Evolutionary conservation across 2,113 vertebrate genomes (phyloP).

Genomic region (Hemichromis elongatus): DNA sequence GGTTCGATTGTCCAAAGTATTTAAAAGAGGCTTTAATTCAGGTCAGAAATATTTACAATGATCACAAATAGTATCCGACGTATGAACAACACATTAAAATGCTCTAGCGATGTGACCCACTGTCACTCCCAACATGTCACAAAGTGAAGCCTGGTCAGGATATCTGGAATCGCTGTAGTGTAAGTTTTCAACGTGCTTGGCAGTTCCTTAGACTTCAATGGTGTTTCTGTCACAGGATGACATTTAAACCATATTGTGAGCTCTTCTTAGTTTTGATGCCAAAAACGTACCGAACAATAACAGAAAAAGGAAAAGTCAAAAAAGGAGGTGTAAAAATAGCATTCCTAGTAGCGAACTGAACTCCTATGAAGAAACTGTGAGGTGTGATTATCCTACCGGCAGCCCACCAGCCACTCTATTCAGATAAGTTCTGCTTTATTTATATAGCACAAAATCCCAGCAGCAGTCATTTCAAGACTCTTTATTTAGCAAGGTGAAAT

Average conservation of each 20-base stretch:
- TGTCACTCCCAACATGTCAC: not conserved
- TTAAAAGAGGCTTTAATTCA: not conserved
- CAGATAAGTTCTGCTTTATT: not conserved
- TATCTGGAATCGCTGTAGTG: not conserved
- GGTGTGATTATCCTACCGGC: not conserved
- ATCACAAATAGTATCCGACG: not conserved
- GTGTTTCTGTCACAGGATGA: not conserved
- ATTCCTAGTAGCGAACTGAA: not conserved
- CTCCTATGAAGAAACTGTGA: not conserved
- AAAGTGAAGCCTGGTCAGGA: not conserved
- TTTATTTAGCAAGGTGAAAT: not conserved
- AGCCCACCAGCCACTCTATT: not conserved
- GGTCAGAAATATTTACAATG: not conserved
- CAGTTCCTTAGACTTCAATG: not conserved
- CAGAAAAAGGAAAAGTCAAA: not conserved
- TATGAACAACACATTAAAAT: not conserved
- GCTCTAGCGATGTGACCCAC: not conserved
- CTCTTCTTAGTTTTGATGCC: not conserved
- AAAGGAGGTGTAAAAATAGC: not conserved
- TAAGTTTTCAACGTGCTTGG: not conserved
- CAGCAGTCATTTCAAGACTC: not conserved
- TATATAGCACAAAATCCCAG: not conserved
- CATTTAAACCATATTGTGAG: not conserved
- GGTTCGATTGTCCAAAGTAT: not conserved
- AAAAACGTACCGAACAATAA: not conserved